Base-by-base conservation (phyloP, 2,113 vertebrate genomes). In the Pterophyllum scalare region DNA sequence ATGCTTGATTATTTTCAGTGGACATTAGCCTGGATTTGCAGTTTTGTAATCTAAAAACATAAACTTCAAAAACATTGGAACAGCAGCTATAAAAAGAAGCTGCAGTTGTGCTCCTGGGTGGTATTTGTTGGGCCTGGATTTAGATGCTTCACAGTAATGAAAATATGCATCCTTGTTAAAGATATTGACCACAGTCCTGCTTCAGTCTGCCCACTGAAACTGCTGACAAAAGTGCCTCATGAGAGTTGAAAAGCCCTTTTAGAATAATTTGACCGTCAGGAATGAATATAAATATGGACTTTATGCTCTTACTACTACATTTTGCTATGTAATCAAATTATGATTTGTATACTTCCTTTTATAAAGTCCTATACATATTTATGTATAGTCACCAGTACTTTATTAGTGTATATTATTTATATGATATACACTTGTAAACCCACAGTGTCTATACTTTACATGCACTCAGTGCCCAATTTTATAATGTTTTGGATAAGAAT, bases 141-240 rank as follows among this genome's bases (percentile, higher is more conserved):
- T 54, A 3, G 11, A 72, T 31, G 46, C 11, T 54, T 54, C 26
- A 14, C 26, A 72, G 46, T 72, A 2, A 72, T 72, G 67, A 72
- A 52, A 72, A 72, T 72, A 72, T 72, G 43, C 67, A n/a, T 72
- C 46, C 67, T 72, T 54, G 26, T 72, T 72, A 72, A 72, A 54
- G 26, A 72, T 54, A 72, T 33, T 72, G 26, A 72, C 67, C 26
- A 54, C 26, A 72, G 9, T 31, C 67, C 20, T 54, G 67, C 67
- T 72, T 26, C 26, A 33, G 31, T 72, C 46, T n/a, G 67, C 11
- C 46, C 26, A n/a, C 67, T 52, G 46, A 31, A 72, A 72, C 43
- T 72, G 65, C 43, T 52, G 67, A 72, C 67, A 33, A 1, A 54
- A 28, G 46, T 14, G 46, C 19, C 46, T 72, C 26, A 33, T 72